phyloP scores from a whole-genome alignment of 1,140 invertebrate genomes.

The Bombus impatiens region DNA sequence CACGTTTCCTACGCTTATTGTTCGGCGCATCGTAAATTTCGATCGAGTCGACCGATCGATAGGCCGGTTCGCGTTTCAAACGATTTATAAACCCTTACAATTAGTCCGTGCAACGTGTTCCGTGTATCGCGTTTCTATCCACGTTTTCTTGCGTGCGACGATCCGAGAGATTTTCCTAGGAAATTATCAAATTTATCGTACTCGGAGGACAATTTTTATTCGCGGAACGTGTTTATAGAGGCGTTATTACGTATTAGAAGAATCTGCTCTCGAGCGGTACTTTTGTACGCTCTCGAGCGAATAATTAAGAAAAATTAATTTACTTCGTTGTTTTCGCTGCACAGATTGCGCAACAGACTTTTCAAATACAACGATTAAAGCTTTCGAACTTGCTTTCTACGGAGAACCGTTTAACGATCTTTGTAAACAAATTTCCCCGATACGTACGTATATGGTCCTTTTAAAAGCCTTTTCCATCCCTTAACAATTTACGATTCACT shows the following conservation, averaged over 20 bases:
- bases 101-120: not conserved
- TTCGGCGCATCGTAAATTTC: slow-evolving; percentile 53
- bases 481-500: not conserved
- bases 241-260: too few relatives aligned
- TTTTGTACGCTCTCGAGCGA: not conserved
- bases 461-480: not conserved
- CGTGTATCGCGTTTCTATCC: not conserved
- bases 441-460: too few relatives aligned
- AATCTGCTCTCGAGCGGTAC: too few relatives aligned
- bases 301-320: not conserved
- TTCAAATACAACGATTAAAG: not conserved
- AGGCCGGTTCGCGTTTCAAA: slow-evolving; percentile 15
- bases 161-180: too few relatives aligned
- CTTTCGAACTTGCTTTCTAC: not conserved
- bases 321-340: not conserved
- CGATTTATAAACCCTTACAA: slow-evolving; percentile 42
- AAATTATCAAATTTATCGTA: not conserved
- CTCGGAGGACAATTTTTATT: not conserved
- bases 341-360: not conserved
- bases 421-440: not conserved
- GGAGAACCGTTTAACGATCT: not conserved
- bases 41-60: slow-evolving; percentile 56
- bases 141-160: too few relatives aligned
- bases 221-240: too few relatives aligned
- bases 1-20: slow-evolving; percentile 9